Evolutionary conservation across 2,888 invertebrate species (phyloP), one percentile per base, ranked within the genome.

Genomic region (Timandra comae): DNA sequence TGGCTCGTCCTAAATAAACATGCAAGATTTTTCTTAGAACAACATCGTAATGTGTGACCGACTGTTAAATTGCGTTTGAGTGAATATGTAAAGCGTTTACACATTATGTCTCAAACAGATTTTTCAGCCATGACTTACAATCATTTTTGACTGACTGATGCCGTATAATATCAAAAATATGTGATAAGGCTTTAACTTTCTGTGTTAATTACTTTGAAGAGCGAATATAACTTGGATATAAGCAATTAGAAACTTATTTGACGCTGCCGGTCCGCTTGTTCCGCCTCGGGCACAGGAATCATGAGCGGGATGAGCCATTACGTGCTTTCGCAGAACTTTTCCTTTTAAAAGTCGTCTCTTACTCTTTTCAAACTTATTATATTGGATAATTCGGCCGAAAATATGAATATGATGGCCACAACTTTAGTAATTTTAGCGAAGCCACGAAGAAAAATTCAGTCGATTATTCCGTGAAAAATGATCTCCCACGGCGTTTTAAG

Each of bases 231-330:
- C 78, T 81, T 80, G 79, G 79, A 84, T 84, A 81, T 80, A 84
- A 84, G 82, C 81, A 85, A 85, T 84, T 84, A 85, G 80, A 84
- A 85, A 82, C 79, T 85, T 85, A 82, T 82, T 85, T 82, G 81
- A 81, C 75, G 81, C 78, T 78, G 71, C 78, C 76, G 78, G 81
- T 77, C 79, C 73, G 82, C 75, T 69, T 65, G 78, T 63, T 73
- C 70, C 72, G 80, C 82, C 82, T 69, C 71, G 67, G 78, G 84
- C 79, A 62, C 61, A 67, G 67, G 70, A 79, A 71, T 78, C 80
- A 73, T 77, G 81, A 80, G 74, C 78, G 76, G 78, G 82, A 84
- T 81, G 81, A 82, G 72, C 81, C 82, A 85, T 84, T 82, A 82
- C 81, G 77, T 79, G 79, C 80, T 82, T 80, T 77, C 68, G 55